A percentile compares a stretch with the other conserved stretches of the same genome.
Evolutionary conservation across 2,888 invertebrate genomes (phyloP).

Genomic region (Pammene fasciana): DNA sequence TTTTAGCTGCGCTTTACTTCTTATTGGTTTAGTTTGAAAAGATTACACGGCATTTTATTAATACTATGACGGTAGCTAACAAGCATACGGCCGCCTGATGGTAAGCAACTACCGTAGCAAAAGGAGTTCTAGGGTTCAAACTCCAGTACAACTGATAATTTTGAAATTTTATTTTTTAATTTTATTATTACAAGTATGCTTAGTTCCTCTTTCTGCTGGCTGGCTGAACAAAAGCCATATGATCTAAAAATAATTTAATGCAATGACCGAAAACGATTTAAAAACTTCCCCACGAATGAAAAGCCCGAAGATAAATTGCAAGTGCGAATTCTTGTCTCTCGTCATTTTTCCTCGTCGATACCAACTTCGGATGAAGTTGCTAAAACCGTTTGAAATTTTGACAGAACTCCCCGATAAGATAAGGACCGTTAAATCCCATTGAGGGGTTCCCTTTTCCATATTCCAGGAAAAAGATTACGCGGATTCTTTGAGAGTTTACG

Average conservation of each 20-base stretch:
- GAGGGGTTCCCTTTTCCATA: constrained; percentile 70
- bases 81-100: no score
- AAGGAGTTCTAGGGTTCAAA: no score
- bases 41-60: not conserved
- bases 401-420: constrained; percentile 73
- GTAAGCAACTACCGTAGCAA: no score
- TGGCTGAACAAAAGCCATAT: no score
- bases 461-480: constrained; percentile 66
- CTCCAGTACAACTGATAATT: no score
- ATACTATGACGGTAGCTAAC: no score
- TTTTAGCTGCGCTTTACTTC: not conserved
- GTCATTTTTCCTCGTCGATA: constrained; percentile 51
- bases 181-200: no score
- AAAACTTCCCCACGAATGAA: not conserved
- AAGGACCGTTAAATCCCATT: constrained; percentile 74
- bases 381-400: constrained; percentile 65
- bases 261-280: not conserved
- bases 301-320: constrained; percentile 44
- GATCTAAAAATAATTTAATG: not conserved
- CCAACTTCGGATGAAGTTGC: constrained; percentile 54
- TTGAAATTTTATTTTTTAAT: no score
- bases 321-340: constrained; percentile 42
- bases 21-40: constrained; percentile 1
- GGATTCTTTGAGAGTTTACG: constrained; percentile 56
- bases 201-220: no score